These are phyloP conservation scores for Callipepla squamata DNA, from an alignment of 2,113 vertebrate genomes.

Conservation along the genomic window DNA sequence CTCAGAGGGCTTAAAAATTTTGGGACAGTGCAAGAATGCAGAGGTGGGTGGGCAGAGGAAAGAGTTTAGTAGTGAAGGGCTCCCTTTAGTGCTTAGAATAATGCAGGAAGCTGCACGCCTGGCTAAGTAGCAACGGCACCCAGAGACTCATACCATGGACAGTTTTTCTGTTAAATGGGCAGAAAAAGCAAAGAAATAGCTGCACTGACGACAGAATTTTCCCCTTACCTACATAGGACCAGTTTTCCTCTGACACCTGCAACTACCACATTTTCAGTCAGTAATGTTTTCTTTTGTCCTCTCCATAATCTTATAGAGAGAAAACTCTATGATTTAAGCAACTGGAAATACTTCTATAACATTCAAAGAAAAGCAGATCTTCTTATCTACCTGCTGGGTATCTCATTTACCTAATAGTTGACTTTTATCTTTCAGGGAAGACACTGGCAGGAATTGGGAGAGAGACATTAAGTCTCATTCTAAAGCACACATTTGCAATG, in stretches of 20 bases:
- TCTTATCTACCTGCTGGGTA: background rate
- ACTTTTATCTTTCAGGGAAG: background rate
- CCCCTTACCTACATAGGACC: background rate
- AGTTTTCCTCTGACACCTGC: background rate
- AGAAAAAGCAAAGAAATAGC: background rate
- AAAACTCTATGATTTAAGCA: background rate
- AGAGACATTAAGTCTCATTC: background rate
- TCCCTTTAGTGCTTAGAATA: background rate
- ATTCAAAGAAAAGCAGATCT: background rate
- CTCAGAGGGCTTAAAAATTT: constrained; percentile 21
- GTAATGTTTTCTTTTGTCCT: background rate
- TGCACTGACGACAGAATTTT: background rate
- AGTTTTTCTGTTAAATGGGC: background rate
- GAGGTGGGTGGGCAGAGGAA: background rate
- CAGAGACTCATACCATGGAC: background rate
- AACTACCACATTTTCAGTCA: background rate
- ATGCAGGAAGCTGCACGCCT: background rate
- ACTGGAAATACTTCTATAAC: accelerated
- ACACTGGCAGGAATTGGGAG: background rate
- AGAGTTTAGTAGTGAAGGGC: background rate
- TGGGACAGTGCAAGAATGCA: constrained; percentile 7
- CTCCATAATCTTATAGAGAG: background rate
- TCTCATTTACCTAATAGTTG: background rate
- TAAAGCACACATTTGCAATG: background rate
- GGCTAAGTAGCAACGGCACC: background rate